Base-by-base conservation (phyloP, 2,113 vertebrate genomes). In the Calonectris borealis region DNA sequence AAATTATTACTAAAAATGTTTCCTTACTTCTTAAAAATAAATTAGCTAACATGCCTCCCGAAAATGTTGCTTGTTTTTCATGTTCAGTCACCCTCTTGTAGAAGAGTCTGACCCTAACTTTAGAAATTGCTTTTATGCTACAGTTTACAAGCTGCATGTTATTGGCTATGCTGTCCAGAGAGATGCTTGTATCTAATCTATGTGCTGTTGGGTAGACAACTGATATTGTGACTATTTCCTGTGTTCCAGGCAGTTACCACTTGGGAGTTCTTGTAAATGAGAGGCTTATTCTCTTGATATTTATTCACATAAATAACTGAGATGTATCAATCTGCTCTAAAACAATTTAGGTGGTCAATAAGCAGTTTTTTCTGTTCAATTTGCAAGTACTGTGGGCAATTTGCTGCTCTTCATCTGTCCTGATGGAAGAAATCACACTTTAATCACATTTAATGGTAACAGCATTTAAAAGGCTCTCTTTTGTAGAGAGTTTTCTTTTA, bases 341-440 rank as follows among this genome's bases (percentile, higher is more conserved):
- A 93, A 93, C 65, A 90, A 93, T 93, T 93, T 92, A 79, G 55
- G 57, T 92, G 89, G 76, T 87, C 92, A 90, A 92, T 94, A 94
- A 94, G 68, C 42, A 94, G 49, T 49, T 61, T 94, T 83, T 86
- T 83, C 76, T 85, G 48, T 85, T 94, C 79, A 76, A 26, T 90
- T 90, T 93, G 54, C 92, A 97, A 95, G 73, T 79, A 86, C 32
- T 77, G 58, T 64, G 48, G 65, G 36, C 51, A 88, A 96, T 94
- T 89, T 91, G 32, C 51, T 79, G 42, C 38, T 81, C 55, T 94
- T 94, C 80, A 86, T 93, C 65, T 93, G 57, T 73, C 54, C 70
- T 95, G 46, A 93, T 92, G 58, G 85, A 91, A 93, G 78, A 95
- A 90, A 73, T 87, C 66, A 86, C 44, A 70, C 57, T 93, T 96